These are phyloP conservation scores for Hydrotaea diabolus DNA, from an alignment of 2,888 invertebrate species.

Conservation along the genomic window DNA sequence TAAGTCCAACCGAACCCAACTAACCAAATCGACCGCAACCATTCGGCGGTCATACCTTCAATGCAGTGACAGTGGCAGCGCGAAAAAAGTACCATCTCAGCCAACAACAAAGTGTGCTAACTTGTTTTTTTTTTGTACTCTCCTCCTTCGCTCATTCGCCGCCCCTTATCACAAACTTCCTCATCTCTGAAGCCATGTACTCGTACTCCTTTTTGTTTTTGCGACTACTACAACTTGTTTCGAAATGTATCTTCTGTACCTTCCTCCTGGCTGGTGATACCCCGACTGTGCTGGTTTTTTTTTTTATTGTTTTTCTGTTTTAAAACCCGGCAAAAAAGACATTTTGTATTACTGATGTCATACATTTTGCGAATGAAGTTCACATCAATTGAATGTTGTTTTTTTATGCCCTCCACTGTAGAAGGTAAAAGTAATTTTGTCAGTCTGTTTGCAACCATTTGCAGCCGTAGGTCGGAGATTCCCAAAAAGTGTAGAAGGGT, in stretches of 20 bases:
- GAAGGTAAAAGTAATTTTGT: no score
- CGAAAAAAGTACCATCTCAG: background rate
- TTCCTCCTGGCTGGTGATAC: background rate
- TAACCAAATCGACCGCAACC: conserved; percentile 22
- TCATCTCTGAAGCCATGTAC: background rate
- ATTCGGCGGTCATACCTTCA: conserved; percentile 19
- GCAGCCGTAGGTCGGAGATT: no score
- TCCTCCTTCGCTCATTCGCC: background rate
- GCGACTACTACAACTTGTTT: background rate
- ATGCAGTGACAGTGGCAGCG: conserved; percentile 32
- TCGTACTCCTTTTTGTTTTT: background rate
- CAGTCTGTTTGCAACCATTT: no score
- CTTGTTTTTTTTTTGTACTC: background rate
- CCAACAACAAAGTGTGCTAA: conserved; percentile 27
- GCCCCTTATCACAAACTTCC: background rate
- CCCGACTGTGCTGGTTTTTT: background rate
- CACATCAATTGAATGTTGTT: background rate
- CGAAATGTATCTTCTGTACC: background rate
- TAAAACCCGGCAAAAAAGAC: background rate
- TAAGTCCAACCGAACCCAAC: conserved; percentile 69
- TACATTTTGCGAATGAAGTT: conserved; percentile 16
- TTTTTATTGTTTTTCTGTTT: background rate
- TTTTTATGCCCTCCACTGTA: background rate
- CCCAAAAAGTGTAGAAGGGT: no score
- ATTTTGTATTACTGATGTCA: conserved; percentile 32